phyloP scores from a whole-genome alignment of 2,888 invertebrate genomes.

The Drosophila rubida region DNA sequence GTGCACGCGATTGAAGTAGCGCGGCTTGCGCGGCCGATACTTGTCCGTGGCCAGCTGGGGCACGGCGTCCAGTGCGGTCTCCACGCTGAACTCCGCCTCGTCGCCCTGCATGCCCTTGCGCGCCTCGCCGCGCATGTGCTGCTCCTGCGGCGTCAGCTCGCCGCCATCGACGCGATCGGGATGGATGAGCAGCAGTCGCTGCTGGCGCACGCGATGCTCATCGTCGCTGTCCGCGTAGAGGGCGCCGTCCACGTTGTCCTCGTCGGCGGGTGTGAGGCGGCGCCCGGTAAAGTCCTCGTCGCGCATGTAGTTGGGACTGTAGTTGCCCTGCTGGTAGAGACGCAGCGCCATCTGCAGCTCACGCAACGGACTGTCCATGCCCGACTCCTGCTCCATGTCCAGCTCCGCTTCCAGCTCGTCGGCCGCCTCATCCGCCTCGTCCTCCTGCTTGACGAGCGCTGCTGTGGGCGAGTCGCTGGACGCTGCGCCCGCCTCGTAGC shows the following conservation, averaged over 20 bases:
- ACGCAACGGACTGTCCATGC: slow-evolving; percentile 58
- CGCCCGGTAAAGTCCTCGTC: slow-evolving; percentile 67
- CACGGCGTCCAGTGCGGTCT: slow-evolving; percentile 93
- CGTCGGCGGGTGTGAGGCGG: slow-evolving; percentile 34
- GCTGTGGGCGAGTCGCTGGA: not conserved
- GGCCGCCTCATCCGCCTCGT: not conserved
- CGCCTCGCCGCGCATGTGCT: slow-evolving; percentile 91
- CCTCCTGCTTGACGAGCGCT: slow-evolving; percentile 20
- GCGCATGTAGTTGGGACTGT: slow-evolving; percentile 91
- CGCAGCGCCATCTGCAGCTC: slow-evolving; percentile 51
- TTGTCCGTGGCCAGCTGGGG: slow-evolving; percentile 96
- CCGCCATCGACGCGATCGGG: slow-evolving; percentile 73
- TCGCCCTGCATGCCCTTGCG: slow-evolving; percentile 93
- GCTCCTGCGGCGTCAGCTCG: slow-evolving; percentile 84
- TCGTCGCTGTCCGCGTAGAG: slow-evolving; percentile 65
- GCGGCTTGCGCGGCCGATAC: slow-evolving; percentile 97
- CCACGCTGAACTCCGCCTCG: slow-evolving; percentile 96
- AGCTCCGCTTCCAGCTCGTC: slow-evolving; percentile 24
- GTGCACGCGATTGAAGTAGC: slow-evolving; percentile 98
- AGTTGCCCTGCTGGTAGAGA: slow-evolving; percentile 92
- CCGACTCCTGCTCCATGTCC: slow-evolving; percentile 57
- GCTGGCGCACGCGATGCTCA: slow-evolving; percentile 54
- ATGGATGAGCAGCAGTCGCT: slow-evolving; percentile 60
- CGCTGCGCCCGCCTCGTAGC: not conserved
- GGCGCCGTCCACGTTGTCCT: slow-evolving; percentile 61